Evolutionary conservation across 1,140 invertebrate genomes (phyloP), one percentile per base, ranked within the genome.

Genomic region (Saccostrea cuccullata): DNA sequence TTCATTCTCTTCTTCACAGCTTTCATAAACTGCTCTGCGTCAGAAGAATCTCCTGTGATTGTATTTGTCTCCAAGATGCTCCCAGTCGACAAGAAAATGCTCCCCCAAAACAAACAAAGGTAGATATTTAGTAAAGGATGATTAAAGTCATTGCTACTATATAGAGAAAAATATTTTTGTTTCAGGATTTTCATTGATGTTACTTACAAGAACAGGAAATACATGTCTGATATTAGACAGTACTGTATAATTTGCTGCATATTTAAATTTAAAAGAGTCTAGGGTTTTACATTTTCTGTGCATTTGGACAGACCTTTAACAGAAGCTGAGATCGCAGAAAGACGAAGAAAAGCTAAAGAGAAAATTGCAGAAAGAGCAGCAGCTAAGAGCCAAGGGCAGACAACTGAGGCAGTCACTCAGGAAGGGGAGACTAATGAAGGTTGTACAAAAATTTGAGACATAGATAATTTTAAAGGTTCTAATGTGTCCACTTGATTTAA

Each of bases 1-100:
- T 36, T 36, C 30, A 36, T 36, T 36, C 30, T 36, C 2, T 36
- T 36, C 30, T 77, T 92, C 93, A 36, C 89, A 91, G 96, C 96
- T 90, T 98, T 98, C 94, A 92, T 97, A 64, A 95, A 95, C 55
- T 98, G 98, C 95, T 96, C 96, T 94, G 95, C 96, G 17, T 95
- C 96, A 47, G 93, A 92, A 12, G 91, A 97, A 88, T 96, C 96
- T 88, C 97, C 98, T 89, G 95, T 98, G 15, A 97, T 99, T 93
- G 96, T 98, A 83, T 99, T 98, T 36, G 30, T 99, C 88, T 99
- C 98, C 5, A 99, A 99, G 96, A 98, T 98, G 97, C 97, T 98
- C 95, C 96, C 97, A 87, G 92, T 96, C 3, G 95, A 96, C 30
- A 94, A 91, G 55, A 93, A 93, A 64, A 67, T 64, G 58, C 89